A percentile compares a stretch with the other conserved stretches of the same genome.
phyloP scores from a whole-genome alignment of 2,888 invertebrate species.

The Rutpela maculata region DNA sequence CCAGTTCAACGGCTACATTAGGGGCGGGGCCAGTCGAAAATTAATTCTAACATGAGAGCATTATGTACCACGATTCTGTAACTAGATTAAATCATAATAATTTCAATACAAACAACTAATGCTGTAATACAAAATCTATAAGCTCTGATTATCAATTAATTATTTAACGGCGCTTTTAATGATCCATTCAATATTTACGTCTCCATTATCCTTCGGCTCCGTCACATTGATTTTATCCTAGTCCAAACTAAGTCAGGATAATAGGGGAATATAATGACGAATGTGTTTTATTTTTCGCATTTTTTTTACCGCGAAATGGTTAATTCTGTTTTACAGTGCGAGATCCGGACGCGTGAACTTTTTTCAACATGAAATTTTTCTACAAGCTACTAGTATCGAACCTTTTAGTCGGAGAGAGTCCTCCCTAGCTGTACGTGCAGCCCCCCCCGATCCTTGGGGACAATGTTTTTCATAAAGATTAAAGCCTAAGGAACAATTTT shows the following conservation, averaged over 20 bases:
- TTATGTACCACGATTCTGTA: neutral
- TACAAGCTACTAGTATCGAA: no score
- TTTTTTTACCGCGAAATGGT: no score
- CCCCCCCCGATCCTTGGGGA: no score
- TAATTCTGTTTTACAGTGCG: no score
- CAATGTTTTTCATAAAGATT: no score
- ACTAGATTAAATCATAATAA: constrained; percentile 1
- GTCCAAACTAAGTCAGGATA: neutral
- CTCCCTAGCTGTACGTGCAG: no score
- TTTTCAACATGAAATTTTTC: no score
- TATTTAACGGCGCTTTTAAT: constrained; percentile 19
- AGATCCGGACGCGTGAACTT: no score
- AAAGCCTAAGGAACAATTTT: no score
- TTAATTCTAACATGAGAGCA: neutral
- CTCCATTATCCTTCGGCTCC: constrained; percentile 10
- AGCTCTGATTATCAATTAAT: constrained; percentile 8
- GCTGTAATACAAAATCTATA: constrained; percentile 16
- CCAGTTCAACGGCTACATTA: neutral
- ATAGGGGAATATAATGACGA: neutral
- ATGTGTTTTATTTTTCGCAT: neutral
- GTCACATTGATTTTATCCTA: constrained; percentile 4
- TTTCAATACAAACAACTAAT: constrained; percentile 10
- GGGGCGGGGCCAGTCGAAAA: neutral
- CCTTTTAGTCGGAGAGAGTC: no score
- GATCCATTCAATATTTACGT: constrained; percentile 6